Base-by-base conservation (phyloP, 2,113 vertebrate species). In the Pterocles burchelli region DNA sequence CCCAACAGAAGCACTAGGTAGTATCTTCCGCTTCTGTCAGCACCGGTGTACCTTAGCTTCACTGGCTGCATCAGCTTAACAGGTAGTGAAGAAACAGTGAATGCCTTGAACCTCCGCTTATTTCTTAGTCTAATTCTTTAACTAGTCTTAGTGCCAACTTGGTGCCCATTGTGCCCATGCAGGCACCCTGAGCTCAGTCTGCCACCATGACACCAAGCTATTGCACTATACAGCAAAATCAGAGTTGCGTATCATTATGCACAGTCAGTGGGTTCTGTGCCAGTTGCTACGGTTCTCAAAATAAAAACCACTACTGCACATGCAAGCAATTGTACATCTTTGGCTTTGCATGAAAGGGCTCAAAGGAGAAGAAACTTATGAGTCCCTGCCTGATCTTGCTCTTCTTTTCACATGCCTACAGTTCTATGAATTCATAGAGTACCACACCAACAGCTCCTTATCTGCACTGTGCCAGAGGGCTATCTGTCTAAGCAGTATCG, bases 261-360 rank as follows among this genome's bases (percentile, higher is more conserved):
- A 2, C 10, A 38, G 3, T 8, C 1, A 0, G 7, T 43, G 29
- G 6, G 4, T 36, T 84, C 61, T 68, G 13, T 0, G 0, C 10
- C 34, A 75, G 25, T 7, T 3, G 1, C 46, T 26, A 31, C 9
- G 54, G 11, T 57, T 61, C 24, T 61, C 45, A 68, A 78, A 78
- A 63, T 17, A 43, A 59, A 58, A 3, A 0, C 4, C 7, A 5
- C 28, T 86, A 29, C 4, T 45, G 31, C 24, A 52, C 0, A 1
- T 15, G 4, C 3, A 48, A 73, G 9, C n/a, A 66, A 38, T 9
- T 62, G 25, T 14, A 46, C 7, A 8, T 33, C 25, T 76, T 62
- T 16, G 4, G 2, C 11, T 71, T 80, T 81, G 15, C 24, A 61
- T 20, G 9, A 15, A n/a, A 15, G 6, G 17, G 13, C 14, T 72